Base-by-base conservation (phyloP, 2,888 invertebrate species). In the Dyspetes luteomarginatus region DNA sequence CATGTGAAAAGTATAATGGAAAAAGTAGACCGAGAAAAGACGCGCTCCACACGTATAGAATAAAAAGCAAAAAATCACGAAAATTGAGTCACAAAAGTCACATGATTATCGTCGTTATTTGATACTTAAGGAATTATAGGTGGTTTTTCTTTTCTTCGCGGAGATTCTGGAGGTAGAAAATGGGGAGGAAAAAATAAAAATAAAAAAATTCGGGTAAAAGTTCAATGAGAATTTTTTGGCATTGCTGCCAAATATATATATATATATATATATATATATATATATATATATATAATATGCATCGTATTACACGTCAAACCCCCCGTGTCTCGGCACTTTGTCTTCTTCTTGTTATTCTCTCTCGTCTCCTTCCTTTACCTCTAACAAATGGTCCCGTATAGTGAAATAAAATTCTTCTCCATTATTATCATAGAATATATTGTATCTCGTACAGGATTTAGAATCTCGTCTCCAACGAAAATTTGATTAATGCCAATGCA, bases 191-290 rank as follows among this genome's bases (percentile, higher is more conserved):
- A 36, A 36, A 36, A 36, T 2, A 36, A 36, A 36, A 0, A 9
- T 36, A 9, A 1, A 12, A 36, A 12, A 36, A 36, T 62, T 60
- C 17, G 52, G 60, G 55, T 19, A 19, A 75, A 60, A 52, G 36
- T 62, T 60, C 55, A 76, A 69, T 52, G 55, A 30, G 41, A 69
- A 55, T 45, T 76, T n/a, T 62, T 76, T 69, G 68, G 62, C 45
- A 9, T 30, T 41, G 22, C 58, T 50, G 58, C 75, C 58, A 74
- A 74, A 65, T 64, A 48, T 45, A 45, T 7, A 36, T 36, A 7
- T 36, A 48, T 12, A 15, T 9, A 48, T 48, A 17, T 17, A 50
- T 48, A 50, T 28, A 30, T 50, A 28, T 50, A 3, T 30, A 65
- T 26, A 19, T 45, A 19, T 64, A 17, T 19, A 17, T 48, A 30